These are phyloP conservation scores for Leistus spinibarbis DNA, from an alignment of 2,888 invertebrate genomes.

Conservation along the genomic window DNA sequence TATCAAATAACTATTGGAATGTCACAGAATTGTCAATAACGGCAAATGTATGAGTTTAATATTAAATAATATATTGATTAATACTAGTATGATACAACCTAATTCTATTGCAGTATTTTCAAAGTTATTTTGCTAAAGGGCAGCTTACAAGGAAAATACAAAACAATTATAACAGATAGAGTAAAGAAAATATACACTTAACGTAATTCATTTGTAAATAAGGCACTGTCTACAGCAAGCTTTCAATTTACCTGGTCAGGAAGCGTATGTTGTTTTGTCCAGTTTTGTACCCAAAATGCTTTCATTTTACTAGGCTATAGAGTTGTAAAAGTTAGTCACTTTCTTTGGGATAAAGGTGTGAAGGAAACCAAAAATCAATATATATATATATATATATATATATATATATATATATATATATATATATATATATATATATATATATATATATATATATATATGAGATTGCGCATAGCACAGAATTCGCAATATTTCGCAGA, in stretches of 20 bases:
- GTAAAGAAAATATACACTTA: not conserved
- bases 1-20: not conserved
- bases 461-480: not conserved
- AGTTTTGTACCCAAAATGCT: conserved; percentile 7
- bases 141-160: too few species aligned
- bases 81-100: too few species aligned
- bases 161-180: too few species aligned
- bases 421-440: too few species aligned
- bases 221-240: not conserved
- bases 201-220: too few species aligned
- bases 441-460: too few species aligned
- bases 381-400: too few species aligned
- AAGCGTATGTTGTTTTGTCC: conserved; percentile 7
- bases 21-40: not conserved
- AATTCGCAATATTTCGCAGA: not conserved
- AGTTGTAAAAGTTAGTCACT: conserved; percentile 17
- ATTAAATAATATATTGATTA: too few species aligned
- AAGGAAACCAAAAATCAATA: not conserved
- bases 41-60: too few species aligned
- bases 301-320: conserved; percentile 1
- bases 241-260: conserved; percentile 16
- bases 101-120: too few species aligned
- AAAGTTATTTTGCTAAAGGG: too few species aligned
- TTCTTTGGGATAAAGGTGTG: conserved; percentile 1
- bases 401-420: too few species aligned